Conservation (phyloP, 2,888 invertebrate genomes). For the Boloria euphrosyne region DNA sequence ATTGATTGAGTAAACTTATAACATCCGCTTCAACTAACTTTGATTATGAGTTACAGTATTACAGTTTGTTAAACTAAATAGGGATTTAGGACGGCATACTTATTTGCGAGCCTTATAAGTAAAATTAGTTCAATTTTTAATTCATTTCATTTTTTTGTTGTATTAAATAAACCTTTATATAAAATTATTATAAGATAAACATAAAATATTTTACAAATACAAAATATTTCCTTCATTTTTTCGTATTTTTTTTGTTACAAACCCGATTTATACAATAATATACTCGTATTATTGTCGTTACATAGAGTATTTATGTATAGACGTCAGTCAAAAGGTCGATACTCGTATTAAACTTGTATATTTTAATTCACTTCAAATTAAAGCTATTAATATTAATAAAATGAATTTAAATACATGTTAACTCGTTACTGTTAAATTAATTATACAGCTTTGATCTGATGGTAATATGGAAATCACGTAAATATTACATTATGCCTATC, state of each 20-base stretch:
- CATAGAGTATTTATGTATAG: no score
- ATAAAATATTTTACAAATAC: no score
- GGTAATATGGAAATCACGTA: constrained; percentile 3
- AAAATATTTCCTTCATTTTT: no score
- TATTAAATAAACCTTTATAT: no score
- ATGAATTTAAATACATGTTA: background rate
- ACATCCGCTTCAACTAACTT: constrained; percentile 43
- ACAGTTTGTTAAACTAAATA: constrained; percentile 17
- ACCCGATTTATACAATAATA: no score
- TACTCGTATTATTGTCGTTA: no score
- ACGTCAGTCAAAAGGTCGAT: no score
- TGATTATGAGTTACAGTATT: constrained; percentile 36
- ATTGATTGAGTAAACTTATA: constrained; percentile 47
- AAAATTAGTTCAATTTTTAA: no score
- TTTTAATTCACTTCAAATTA: background rate
- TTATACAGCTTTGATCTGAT: constrained; percentile 1
- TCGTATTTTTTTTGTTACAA: no score
- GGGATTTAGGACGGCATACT: background rate
- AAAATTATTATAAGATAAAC: no score
- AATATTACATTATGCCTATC: background rate
- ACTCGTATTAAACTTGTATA: no score
- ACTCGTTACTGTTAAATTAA: constrained; percentile 8
- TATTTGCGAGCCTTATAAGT: background rate
- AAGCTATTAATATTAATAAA: background rate
- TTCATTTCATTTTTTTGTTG: no score